Conservation (phyloP, 1,140 invertebrate species). For the Asbolus verrucosus region DNA sequence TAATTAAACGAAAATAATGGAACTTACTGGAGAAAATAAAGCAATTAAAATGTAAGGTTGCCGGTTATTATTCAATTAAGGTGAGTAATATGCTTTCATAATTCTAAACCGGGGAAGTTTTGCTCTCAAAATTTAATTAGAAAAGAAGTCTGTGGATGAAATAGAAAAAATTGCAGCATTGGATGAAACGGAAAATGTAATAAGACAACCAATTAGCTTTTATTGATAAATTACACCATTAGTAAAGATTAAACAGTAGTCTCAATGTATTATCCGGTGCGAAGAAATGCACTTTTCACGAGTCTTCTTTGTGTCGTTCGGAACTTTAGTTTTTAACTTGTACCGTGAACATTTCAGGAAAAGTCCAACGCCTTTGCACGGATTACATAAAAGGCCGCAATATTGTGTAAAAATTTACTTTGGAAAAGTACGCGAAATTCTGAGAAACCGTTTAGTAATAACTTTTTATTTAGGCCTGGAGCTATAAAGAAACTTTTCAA, state of each 20-base stretch:
- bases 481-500: no score
- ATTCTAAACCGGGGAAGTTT: conserved; percentile 10
- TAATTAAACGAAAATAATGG: conserved; percentile 23
- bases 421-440: no score
- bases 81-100: conserved; percentile 25
- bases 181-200: conserved; percentile 13
- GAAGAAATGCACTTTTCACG: neutral
- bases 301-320: no score
- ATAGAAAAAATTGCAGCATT: neutral
- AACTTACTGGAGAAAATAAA: conserved; percentile 25
- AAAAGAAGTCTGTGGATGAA: conserved; percentile 19
- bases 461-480: no score
- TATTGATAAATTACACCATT: conserved; percentile 17
- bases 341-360: no score
- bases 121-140: conserved; percentile 34
- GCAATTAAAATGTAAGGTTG: conserved; percentile 39
- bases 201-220: conserved; percentile 5
- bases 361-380: no score
- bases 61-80: conserved; percentile 31
- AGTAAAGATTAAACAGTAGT: conserved; percentile 14
- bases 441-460: no score
- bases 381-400: no score
- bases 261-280: neutral
- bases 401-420: no score
- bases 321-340: no score